Conservation (phyloP, 2,797 vertebrate genomes). For the Tamandua tetradactyla region DNA sequence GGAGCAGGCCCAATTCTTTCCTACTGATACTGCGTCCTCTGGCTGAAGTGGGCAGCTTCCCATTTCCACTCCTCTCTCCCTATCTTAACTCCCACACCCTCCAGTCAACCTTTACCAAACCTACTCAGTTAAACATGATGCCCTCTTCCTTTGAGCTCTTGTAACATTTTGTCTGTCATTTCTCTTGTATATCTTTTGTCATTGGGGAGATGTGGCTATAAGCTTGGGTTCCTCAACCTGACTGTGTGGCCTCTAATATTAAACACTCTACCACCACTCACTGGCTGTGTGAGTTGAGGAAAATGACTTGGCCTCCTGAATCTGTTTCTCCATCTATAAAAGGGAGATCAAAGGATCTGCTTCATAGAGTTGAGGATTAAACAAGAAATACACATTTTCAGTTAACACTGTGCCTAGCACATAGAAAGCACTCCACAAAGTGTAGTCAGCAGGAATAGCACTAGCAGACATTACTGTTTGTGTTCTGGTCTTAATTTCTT, state of each 20-base stretch:
- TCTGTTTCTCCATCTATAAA: not conserved
- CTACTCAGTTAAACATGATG: not conserved
- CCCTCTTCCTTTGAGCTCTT: not conserved
- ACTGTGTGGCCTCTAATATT: not conserved
- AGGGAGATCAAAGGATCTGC: too few species aligned
- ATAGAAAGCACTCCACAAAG: not conserved
- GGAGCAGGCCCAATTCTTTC: not conserved
- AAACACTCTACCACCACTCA: not conserved
- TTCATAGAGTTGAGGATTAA: not conserved
- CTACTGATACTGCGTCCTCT: not conserved
- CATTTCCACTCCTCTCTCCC: not conserved
- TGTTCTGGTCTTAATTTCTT: not conserved
- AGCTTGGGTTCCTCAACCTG: not conserved
- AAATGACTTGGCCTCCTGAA: not conserved
- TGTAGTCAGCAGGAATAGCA: not conserved
- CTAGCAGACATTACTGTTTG: not conserved
- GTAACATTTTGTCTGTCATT: not conserved
- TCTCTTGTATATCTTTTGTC: not conserved
- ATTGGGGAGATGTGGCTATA: not conserved
- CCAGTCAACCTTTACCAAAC: not conserved
- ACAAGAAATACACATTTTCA: not conserved
- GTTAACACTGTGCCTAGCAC: not conserved
- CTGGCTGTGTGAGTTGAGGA: not conserved
- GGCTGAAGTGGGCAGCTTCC: not conserved
- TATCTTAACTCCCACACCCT: not conserved